Conservation (phyloP, 2,113 vertebrate genomes). For the Ancistrus triradiatus region DNA sequence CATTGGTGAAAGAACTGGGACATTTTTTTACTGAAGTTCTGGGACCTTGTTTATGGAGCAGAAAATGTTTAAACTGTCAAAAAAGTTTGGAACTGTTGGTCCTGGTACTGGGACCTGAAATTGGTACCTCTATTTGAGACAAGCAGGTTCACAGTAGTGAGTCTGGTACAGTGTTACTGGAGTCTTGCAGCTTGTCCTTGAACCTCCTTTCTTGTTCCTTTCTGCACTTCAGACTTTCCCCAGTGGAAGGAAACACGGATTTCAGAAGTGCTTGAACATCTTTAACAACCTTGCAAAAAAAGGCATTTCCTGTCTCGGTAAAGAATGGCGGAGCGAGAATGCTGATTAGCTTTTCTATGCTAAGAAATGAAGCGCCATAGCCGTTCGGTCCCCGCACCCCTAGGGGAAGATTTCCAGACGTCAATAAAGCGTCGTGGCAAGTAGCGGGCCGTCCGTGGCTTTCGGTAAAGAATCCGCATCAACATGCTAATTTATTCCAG, state of each 20-base stretch:
- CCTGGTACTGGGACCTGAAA: no score
- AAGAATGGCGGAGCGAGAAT: conserved; percentile 2
- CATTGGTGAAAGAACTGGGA: no score
- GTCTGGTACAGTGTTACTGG: no score
- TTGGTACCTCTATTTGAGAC: no score
- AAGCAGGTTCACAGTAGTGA: no score
- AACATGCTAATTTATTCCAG: conserved; percentile 36
- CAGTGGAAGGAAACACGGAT: conserved; percentile 49
- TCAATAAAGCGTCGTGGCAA: conserved; percentile 7
- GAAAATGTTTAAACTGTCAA: no score
- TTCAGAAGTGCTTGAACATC: conserved; percentile 59
- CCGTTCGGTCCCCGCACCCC: conserved; percentile 10
- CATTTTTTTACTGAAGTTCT: no score
- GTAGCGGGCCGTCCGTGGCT: background rate
- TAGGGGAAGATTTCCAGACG: conserved; percentile 20
- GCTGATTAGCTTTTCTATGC: conserved; percentile 28
- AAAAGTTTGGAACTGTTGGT: no score
- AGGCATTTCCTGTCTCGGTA: conserved; percentile 57
- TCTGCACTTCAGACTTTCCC: conserved; percentile 56
- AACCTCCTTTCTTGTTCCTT: conserved; percentile 59
- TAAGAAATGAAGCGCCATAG: conserved; percentile 21
- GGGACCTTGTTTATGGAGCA: no score
- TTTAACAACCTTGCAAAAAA: conserved; percentile 64
- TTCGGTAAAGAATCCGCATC: conserved; percentile 15
- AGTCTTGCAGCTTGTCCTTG: no score